Percentiles rank a stretch among this genome's conserved stretches.
These are phyloP conservation scores for Crossoptilon crossoptilon DNA, from an alignment of 2,797 vertebrate genomes.

Conservation along the genomic window DNA sequence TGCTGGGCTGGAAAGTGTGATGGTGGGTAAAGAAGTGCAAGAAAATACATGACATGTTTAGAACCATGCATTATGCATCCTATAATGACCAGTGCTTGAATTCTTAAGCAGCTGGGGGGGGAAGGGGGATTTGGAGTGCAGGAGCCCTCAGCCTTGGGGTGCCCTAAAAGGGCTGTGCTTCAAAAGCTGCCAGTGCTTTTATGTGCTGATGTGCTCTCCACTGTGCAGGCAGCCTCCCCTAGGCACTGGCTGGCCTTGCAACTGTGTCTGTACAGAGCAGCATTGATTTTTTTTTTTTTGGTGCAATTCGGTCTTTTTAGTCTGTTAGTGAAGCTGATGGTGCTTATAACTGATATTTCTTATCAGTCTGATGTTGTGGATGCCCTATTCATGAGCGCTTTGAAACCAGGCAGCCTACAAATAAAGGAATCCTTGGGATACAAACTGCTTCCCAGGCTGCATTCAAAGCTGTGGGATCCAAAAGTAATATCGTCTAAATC, in stretches of 20 bases:
- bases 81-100: neutral
- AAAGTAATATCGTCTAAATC: neutral
- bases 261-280: rapidly evolving
- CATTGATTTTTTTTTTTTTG: neutral
- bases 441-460: neutral
- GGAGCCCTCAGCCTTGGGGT: neutral
- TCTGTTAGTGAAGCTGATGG: neutral
- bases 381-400: neutral
- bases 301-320: neutral
- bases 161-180: neutral
- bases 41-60: rapidly evolving
- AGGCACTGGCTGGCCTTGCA: neutral
- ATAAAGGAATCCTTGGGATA: neutral
- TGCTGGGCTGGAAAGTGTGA: neutral
- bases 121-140: neutral
- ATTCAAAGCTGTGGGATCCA: neutral
- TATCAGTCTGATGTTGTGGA: neutral
- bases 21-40: neutral
- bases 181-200: neutral
- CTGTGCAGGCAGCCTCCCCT: neutral
- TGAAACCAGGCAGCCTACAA: neutral
- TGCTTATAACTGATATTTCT: neutral
- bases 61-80: neutral
- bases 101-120: neutral
- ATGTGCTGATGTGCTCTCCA: neutral